A percentile compares a stretch with the other conserved stretches of the same genome.
phyloP scores from a whole-genome alignment of 2,888 invertebrate genomes.

The Polymixis flavicincta region DNA sequence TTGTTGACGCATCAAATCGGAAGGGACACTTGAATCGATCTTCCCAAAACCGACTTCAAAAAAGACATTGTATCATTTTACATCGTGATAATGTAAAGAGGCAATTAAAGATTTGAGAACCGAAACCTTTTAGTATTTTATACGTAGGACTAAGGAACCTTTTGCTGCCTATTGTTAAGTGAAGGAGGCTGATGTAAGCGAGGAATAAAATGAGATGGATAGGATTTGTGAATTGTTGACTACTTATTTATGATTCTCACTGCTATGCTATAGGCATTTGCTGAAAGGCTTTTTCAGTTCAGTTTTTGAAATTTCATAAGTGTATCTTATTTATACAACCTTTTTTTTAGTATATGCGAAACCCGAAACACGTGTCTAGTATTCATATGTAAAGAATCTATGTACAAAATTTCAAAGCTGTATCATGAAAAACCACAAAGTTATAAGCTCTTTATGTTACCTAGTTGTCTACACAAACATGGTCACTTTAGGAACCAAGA shows the following conservation, averaged over 20 bases:
- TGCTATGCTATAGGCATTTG: not conserved
- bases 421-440: too few species aligned
- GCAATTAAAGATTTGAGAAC: constrained; percentile 48
- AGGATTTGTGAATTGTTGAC: constrained; percentile 18
- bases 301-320: not conserved
- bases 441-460: too few species aligned
- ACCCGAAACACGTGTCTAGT: too few species aligned
- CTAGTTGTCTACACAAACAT: too few species aligned
- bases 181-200: constrained; percentile 25
- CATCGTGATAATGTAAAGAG: constrained; percentile 36
- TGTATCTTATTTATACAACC: too few species aligned
- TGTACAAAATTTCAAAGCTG: too few species aligned
- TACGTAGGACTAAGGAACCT: constrained; percentile 21
- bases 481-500: too few species aligned
- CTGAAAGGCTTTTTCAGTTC: not conserved
- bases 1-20: constrained; percentile 11
- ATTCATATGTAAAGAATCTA: too few species aligned
- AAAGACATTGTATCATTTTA: constrained; percentile 30
- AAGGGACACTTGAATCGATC: constrained; percentile 22
- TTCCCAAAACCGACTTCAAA: constrained; percentile 25
- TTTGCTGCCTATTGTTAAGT: constrained; percentile 42
- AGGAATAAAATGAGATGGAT: constrained; percentile 11
- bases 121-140: constrained; percentile 48
- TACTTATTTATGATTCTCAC: constrained; percentile 4
- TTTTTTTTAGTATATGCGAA: too few species aligned